Conservation (phyloP, 2,797 vertebrate genomes). For the Lates japonicus region DNA sequence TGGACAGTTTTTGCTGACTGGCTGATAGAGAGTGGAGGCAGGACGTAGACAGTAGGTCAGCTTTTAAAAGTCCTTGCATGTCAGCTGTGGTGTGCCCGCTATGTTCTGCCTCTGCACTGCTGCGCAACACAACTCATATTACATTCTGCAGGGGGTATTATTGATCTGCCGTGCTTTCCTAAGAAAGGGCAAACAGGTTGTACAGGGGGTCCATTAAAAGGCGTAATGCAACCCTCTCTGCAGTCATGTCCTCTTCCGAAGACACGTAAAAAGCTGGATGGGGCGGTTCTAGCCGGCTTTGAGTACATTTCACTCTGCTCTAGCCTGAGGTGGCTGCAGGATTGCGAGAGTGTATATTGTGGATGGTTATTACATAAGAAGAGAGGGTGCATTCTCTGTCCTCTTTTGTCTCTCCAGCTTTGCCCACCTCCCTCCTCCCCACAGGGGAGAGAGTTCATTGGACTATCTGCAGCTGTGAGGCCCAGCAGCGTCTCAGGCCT, state of each 20-base stretch:
- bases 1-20: slow-evolving; percentile 10
- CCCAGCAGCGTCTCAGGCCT: slow-evolving; percentile 37
- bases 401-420: slow-evolving; percentile 69
- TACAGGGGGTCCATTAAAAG: background rate
- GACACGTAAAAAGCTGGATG: background rate
- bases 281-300: background rate
- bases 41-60: background rate
- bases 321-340: slow-evolving; percentile 26
- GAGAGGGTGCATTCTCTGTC: slow-evolving; percentile 59
- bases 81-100: background rate
- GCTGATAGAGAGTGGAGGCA: background rate
- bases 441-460: slow-evolving; percentile 48
- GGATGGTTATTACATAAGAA: slow-evolving; percentile 70
- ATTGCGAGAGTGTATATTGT: slow-evolving; percentile 22
- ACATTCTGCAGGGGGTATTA: slow-evolving; percentile 31
- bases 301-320: slow-evolving; percentile 25
- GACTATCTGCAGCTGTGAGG: slow-evolving; percentile 55
- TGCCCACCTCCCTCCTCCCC: slow-evolving; percentile 50
- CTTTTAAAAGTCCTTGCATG: slow-evolving; percentile 25
- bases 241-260: background rate
- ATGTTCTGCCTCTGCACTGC: slow-evolving; percentile 7
- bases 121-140: slow-evolving; percentile 25
- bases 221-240: slow-evolving; percentile 35
- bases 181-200: slow-evolving; percentile 3
- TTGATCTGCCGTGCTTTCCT: slow-evolving; percentile 33